phyloP scores from a whole-genome alignment of 2,888 invertebrate species.

The Drosophila falleni region DNA sequence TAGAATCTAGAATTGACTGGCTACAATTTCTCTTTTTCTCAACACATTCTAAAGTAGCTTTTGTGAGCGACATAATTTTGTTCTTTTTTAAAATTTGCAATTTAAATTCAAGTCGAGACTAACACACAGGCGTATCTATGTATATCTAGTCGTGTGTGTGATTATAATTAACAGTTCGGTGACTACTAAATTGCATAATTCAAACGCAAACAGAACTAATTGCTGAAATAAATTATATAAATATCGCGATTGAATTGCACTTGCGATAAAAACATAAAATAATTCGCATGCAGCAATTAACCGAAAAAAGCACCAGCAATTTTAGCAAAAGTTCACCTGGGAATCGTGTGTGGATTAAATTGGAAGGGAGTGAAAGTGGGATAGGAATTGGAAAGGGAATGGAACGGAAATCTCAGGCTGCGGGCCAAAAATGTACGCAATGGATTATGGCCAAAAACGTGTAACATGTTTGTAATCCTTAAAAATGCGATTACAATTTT shows the following conservation, averaged over 20 bases:
- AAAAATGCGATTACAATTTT: constrained; percentile 67
- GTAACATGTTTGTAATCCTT: constrained; percentile 57
- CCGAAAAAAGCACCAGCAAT: constrained; percentile 35
- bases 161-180: constrained; percentile 67
- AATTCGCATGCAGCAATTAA: constrained; percentile 59
- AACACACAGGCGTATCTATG: constrained; percentile 2
- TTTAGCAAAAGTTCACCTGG: constrained; percentile 17
- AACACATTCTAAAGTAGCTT: neutral
- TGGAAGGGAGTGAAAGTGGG: constrained; percentile 8
- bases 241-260: constrained; percentile 74
- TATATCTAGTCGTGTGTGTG: constrained; percentile 20
- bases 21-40: neutral
- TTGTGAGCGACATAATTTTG: neutral
- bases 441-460: constrained; percentile 18
- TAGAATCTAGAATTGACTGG: neutral
- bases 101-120: constrained; percentile 21
- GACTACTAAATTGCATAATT: constrained; percentile 56
- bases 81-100: constrained; percentile 10
- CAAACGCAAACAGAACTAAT: constrained; percentile 61
- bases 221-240: constrained; percentile 77
- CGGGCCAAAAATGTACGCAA: constrained; percentile 24
- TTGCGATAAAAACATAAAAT: constrained; percentile 72
- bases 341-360: constrained; percentile 17
- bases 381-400: constrained; percentile 15
- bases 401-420: constrained; percentile 44